Evolutionary conservation across 2,888 invertebrate species (phyloP).

Genomic region (Patella depressa): DNA sequence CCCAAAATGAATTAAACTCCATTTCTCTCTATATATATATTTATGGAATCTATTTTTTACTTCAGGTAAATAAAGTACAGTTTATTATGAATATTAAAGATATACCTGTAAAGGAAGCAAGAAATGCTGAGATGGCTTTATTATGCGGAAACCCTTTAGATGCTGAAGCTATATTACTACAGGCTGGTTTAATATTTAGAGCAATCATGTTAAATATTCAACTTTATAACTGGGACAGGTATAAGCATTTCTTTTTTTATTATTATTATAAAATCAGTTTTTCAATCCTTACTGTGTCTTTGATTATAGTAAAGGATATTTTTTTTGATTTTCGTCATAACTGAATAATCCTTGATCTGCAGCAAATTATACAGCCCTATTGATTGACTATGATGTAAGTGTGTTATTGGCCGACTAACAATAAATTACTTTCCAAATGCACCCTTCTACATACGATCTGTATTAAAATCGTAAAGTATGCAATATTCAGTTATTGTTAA

Average conservation of each 20-base stretch:
- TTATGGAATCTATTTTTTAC: conserved; percentile 11
- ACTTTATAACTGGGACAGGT: conserved; percentile 84
- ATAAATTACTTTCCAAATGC: no score
- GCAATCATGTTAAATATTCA: conserved; percentile 82
- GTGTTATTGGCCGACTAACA: no score
- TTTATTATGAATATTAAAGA: conserved; percentile 71
- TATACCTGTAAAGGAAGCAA: conserved; percentile 73
- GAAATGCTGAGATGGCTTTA: conserved; percentile 79
- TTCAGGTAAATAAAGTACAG: conserved; percentile 73
- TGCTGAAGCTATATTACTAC: conserved; percentile 80
- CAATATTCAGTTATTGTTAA: no score
- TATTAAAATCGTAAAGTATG: no score
- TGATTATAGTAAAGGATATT: neutral
- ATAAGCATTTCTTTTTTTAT: conserved; percentile 32
- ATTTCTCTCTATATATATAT: no score
- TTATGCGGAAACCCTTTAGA: conserved; percentile 80
- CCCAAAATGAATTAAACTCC: no score
- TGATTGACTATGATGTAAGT: no score
- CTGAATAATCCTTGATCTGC: no score
- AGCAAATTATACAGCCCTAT: no score
- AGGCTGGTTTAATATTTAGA: conserved; percentile 78
- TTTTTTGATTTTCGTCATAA: neutral
- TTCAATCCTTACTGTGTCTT: no score
- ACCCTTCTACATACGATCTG: no score
- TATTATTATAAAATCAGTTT: neutral